Base-by-base conservation (phyloP, 2,113 vertebrate genomes). In the Harpagus bidentatus region DNA sequence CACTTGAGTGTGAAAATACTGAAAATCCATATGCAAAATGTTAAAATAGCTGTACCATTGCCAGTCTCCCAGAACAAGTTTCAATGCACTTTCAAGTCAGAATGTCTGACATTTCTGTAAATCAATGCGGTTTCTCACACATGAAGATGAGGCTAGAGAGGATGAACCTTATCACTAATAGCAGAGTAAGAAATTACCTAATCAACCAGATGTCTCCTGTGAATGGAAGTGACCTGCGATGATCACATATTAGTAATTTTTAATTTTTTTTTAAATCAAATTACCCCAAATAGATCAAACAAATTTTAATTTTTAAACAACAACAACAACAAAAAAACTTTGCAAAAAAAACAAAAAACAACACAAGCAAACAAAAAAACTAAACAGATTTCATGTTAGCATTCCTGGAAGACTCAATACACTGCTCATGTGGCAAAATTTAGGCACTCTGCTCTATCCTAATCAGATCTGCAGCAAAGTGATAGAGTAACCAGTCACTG, bases 391-490 rank as follows among this genome's bases (percentile, higher is more conserved):
- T 80, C 31, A n/a, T 1, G 5, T 53, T 74, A 40, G 76, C 82
- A 80, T 85, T 93, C 71, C 79, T 88, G 40, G 61, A 95, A 96
- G 67, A 72, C 42, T 82, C 79, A 76, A 48, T 23, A 62, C 43
- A 69, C 58, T 61, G 53, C n/a, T 87, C 66, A 56, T 36, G 45
- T 38, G 43, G 70, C 78, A 96, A 76, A 94, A 90, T 67, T 73
- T 50, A 89, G 78, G 78, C 45, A 53, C 91, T 77, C 74, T 66
- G 71, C 72, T 86, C 81, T 88, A 55, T 42, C 71, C 81, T 88
- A 82, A 90, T 94, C 91, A 96, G 89, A 93, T 94, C 78, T 93
- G 84, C 38, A 96, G 90, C 84, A 90, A 86, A 96, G 93, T 29
- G 38, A 95, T 40, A 97, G 95, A 94, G 85, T 82, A 95, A 79